Percentiles rank a stretch among this genome's conserved stretches.
Conservation (phyloP, 2,797 vertebrate genomes). For the Notamacropus eugenii region DNA sequence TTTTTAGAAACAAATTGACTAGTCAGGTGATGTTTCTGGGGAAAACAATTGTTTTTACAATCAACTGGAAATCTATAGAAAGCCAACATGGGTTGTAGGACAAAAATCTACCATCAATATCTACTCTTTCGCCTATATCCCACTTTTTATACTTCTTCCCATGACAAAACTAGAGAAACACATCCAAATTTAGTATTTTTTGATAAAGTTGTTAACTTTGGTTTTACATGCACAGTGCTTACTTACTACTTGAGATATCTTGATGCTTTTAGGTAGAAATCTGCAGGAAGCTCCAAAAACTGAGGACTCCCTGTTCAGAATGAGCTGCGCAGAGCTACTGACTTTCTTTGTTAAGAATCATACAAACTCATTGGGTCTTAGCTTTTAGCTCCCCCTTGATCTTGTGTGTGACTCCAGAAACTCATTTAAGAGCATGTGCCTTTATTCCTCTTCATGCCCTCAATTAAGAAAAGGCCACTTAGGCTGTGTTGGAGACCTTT, state of each 20-base stretch:
- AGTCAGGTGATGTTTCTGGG: background rate
- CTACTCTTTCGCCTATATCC: background rate
- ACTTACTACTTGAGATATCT: background rate
- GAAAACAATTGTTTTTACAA: background rate
- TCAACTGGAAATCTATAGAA: background rate
- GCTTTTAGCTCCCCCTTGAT: background rate
- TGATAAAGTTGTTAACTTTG: background rate
- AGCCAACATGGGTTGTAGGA: background rate
- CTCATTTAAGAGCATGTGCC: rapidly evolving
- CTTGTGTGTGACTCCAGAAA: background rate
- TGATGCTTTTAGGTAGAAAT: background rate
- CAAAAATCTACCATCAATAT: too few relatives aligned
- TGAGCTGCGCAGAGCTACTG: rapidly evolving
- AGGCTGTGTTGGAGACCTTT: background rate
- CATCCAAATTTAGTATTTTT: background rate
- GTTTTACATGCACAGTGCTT: background rate
- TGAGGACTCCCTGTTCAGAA: rapidly evolving
- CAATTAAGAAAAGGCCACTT: rapidly evolving
- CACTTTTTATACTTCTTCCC: background rate
- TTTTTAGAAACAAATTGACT: background rate
- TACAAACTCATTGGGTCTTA: background rate
- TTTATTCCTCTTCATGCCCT: rapidly evolving
- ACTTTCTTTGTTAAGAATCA: background rate
- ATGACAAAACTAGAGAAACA: too few relatives aligned
- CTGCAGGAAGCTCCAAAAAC: background rate